Conservation (phyloP, 2,888 invertebrate genomes). For the Criorhina ranunculi region DNA sequence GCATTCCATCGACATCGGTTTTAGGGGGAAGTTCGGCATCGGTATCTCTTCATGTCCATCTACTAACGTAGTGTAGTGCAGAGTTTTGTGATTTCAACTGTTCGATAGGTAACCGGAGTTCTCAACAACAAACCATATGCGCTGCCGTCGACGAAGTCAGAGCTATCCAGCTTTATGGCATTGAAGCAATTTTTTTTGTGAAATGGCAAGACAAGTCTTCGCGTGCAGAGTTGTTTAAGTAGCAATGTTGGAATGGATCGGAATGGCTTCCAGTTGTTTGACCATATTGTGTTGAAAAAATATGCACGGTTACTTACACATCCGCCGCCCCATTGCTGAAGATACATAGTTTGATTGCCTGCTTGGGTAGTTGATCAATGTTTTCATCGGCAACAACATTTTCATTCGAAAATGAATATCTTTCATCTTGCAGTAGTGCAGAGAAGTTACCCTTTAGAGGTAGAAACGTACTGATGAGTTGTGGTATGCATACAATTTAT, state of each 20-base stretch:
- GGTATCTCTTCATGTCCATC: constrained; percentile 66
- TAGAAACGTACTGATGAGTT: neutral
- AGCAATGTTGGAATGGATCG: constrained; percentile 25
- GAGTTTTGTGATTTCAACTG: constrained; percentile 66
- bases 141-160: constrained; percentile 8
- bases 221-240: constrained; percentile 3
- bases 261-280: constrained; percentile 59
- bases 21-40: constrained; percentile 37
- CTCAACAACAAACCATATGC: constrained; percentile 12
- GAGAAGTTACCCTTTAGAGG: constrained; percentile 39
- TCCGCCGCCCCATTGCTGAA: constrained; percentile 33
- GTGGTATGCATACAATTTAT: neutral
- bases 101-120: constrained; percentile 55
- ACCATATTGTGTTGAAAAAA: constrained; percentile 52
- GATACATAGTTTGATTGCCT: constrained; percentile 19
- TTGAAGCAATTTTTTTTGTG: constrained; percentile 12
- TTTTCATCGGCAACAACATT: constrained; percentile 48
- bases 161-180: constrained; percentile 11
- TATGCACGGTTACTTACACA: constrained; percentile 33
- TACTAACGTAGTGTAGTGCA: constrained; percentile 48
- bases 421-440: constrained; percentile 34
- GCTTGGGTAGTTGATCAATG: constrained; percentile 45
- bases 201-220: constrained; percentile 54
- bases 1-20: constrained; percentile 50
- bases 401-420: constrained; percentile 55